Base-by-base conservation (phyloP, 1,140 invertebrate species). In the Drosophila parabipectinata region DNA sequence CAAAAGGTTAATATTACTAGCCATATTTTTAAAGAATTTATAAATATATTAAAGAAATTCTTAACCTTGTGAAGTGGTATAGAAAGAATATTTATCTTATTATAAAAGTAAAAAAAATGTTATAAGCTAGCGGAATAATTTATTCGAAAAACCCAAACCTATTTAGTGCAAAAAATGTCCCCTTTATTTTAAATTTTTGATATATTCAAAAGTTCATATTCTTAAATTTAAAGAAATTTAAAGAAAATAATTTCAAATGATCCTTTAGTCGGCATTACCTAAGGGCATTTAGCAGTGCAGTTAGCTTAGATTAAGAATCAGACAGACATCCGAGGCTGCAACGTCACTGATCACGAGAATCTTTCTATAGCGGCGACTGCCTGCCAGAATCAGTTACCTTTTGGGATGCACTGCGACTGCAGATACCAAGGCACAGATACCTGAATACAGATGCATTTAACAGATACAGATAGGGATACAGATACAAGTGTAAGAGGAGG, bases 301-400 rank as follows among this genome's bases (percentile, higher is more conserved):
- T 54, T 68, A 24, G 41, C 41, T 48, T 52, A 59, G 66, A 71
- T 59, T 72, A 53, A 60, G 15, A 53, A 15, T 32, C 21, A 82
- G 68, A 53, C 61, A 82, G 57, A 64, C 37, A 69, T 64, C 67
- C 57, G 54, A 56, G 47, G 56, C 55, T 30, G 39, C 58, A 32
- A 82, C 63, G 74, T 78, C 76, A 77, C 71, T 62, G 80, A 82
- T 82, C 80, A 82, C 79, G 79, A 84, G 79, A 50, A 79, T 76
- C 63, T 62, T 63, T 71, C 80, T 83, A 75, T 72, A 68, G 64
- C 51, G 73, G 75, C 75, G 77, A 48, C 77, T 74, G 59, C 51
- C 71, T 61, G 76, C 47, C 51, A 62, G 59, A n/a, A 54, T 44
- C 59, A 77, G 39, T 69, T 84, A 77, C 81, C 81, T 77, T 56